These are phyloP conservation scores for Pyrgilauda ruficollis DNA, from an alignment of 2,113 vertebrate genomes.

Conservation along the genomic window DNA sequence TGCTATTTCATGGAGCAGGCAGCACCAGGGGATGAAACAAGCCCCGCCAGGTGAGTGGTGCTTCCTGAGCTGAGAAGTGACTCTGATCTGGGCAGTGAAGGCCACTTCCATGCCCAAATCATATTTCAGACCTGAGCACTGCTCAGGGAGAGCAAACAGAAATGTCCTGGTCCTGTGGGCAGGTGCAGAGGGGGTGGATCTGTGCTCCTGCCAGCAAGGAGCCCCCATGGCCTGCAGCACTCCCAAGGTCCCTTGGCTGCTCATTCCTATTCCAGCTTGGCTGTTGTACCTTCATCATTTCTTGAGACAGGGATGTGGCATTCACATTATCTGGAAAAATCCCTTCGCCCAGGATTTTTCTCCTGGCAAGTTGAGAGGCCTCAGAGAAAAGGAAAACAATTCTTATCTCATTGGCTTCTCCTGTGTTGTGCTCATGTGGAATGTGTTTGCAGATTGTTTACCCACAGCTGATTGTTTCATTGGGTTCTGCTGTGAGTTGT, in stretches of 20 bases:
- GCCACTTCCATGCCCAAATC: neutral
- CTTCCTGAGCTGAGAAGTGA: neutral
- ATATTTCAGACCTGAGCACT: neutral
- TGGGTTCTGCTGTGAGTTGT: too few relatives aligned
- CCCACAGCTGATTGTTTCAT: too few relatives aligned
- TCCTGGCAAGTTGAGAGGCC: neutral
- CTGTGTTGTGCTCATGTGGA: too few relatives aligned
- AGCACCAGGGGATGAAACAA: neutral
- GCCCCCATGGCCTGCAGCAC: neutral
- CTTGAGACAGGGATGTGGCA: neutral
- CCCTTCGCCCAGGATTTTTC: neutral
- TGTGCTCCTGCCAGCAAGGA: accelerated
- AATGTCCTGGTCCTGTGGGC: neutral
- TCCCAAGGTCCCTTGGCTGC: neutral
- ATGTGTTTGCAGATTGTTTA: too few relatives aligned
- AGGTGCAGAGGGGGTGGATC: neutral
- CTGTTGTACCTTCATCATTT: neutral
- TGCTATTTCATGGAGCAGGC: accelerated
- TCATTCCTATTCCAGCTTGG: neutral
- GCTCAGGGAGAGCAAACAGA: neutral
- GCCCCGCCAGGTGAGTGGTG: accelerated
- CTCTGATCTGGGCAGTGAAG: neutral
- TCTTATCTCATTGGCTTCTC: too few relatives aligned
- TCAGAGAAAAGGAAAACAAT: too few relatives aligned
- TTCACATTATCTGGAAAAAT: neutral